Evolutionary conservation across 2,888 invertebrate genomes (phyloP).

Genomic region (Scaptomyza polygonia): DNA sequence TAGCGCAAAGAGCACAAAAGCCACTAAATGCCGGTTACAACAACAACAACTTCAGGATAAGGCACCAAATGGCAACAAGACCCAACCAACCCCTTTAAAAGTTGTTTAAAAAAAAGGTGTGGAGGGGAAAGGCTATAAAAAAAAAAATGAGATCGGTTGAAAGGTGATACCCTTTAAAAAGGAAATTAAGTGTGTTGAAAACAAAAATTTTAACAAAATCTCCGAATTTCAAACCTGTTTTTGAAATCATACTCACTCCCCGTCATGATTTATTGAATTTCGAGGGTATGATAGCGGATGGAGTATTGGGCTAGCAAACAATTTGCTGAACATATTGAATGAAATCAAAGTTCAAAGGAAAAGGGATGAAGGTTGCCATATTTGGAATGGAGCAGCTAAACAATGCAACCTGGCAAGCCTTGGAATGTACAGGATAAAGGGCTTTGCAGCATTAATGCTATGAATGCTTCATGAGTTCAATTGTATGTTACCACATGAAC

Average conservation of each 20-base stretch:
- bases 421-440: constrained; percentile 19
- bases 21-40: constrained; percentile 59
- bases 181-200: no score
- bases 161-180: constrained; percentile 20
- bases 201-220: no score
- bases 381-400: constrained; percentile 1
- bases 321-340: constrained; percentile 43
- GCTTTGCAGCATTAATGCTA: constrained; percentile 15
- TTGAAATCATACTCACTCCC: neutral
- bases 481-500: neutral
- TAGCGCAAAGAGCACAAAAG: constrained; percentile 45
- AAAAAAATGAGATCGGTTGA: neutral
- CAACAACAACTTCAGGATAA: constrained; percentile 12
- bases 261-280: neutral
- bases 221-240: no score
- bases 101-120: constrained; percentile 33
- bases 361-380: constrained; percentile 8
- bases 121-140: neutral
- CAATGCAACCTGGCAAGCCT: constrained; percentile 6
- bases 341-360: constrained; percentile 56
- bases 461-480: constrained; percentile 5
- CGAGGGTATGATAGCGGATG: constrained; percentile 14
- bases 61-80: neutral
- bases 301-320: constrained; percentile 23
- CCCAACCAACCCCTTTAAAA: constrained; percentile 21